phyloP scores from a whole-genome alignment of 64 coral and sea anemone species.

The Exaiptasia diaphana region DNA sequence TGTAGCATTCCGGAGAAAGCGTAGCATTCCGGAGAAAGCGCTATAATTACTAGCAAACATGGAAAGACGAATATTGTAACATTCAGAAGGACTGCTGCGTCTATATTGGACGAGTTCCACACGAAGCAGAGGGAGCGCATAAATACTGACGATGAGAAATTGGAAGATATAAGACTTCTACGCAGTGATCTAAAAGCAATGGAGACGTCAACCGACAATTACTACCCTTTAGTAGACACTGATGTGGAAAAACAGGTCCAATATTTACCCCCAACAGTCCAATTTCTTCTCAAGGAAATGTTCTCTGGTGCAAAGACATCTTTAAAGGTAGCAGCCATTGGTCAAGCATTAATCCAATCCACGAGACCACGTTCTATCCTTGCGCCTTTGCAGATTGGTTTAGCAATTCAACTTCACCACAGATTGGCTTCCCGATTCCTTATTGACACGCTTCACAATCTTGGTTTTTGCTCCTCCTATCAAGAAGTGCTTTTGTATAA shows the following conservation, averaged over 20 bases:
- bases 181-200: slow-evolving; percentile 39
- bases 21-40: slow-evolving; percentile 12
- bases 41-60: slow-evolving; percentile 1
- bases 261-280: no score
- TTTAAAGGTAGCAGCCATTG: slow-evolving; percentile 6
- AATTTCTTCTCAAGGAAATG: background rate
- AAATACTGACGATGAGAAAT: background rate
- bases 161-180: slow-evolving; percentile 7
- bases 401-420: slow-evolving; percentile 30
- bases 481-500: slow-evolving; percentile 29
- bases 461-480: slow-evolving; percentile 44
- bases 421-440: slow-evolving; percentile 42
- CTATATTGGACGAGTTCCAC: slow-evolving; percentile 47
- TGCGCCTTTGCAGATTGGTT: slow-evolving; percentile 28
- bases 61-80: slow-evolving; percentile 47
- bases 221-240: background rate
- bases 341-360: slow-evolving; percentile 39
- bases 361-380: slow-evolving; percentile 1
- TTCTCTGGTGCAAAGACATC: background rate
- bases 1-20: slow-evolving; percentile 5
- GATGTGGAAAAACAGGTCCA: no score
- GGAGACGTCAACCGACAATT: background rate
- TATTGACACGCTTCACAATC: slow-evolving; percentile 21
- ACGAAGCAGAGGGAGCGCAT: background rate
- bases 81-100: slow-evolving; percentile 14